These are phyloP conservation scores for Tenthredo mesomela DNA, from an alignment of 2,888 invertebrate genomes.

Conservation along the genomic window DNA sequence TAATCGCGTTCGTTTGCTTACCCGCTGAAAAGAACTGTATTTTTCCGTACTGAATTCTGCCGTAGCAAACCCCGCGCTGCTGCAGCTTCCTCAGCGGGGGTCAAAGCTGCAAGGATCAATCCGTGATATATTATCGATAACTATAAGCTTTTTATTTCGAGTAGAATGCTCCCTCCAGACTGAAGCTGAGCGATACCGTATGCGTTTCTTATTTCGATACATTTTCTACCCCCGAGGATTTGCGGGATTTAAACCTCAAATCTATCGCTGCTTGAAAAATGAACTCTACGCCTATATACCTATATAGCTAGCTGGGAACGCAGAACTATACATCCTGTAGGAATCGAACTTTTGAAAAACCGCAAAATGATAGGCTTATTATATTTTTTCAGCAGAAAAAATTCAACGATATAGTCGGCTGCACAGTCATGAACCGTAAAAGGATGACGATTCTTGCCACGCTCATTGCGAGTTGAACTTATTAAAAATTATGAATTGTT, in stretches of 20 bases:
- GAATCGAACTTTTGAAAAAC: neutral
- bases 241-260: conserved; percentile 3
- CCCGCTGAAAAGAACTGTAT: neutral
- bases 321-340: neutral
- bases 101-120: conserved; percentile 47
- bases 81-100: conserved; percentile 36
- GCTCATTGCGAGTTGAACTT: neutral
- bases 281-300: neutral
- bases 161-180: conserved; percentile 3
- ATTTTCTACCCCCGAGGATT: conserved; percentile 11
- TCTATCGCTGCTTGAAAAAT: neutral
- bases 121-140: conserved; percentile 33
- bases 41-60: neutral
- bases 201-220: neutral
- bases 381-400: neutral
- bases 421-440: neutral
- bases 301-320: no score
- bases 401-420: neutral
- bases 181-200: neutral
- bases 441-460: neutral
- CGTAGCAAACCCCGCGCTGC: neutral
- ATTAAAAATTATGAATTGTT: neutral
- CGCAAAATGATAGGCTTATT: neutral
- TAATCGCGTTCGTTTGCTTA: neutral
- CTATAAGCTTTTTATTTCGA: conserved; percentile 14